Conservation (phyloP, 2,113 vertebrate genomes). For the Hemiprocne comata region DNA sequence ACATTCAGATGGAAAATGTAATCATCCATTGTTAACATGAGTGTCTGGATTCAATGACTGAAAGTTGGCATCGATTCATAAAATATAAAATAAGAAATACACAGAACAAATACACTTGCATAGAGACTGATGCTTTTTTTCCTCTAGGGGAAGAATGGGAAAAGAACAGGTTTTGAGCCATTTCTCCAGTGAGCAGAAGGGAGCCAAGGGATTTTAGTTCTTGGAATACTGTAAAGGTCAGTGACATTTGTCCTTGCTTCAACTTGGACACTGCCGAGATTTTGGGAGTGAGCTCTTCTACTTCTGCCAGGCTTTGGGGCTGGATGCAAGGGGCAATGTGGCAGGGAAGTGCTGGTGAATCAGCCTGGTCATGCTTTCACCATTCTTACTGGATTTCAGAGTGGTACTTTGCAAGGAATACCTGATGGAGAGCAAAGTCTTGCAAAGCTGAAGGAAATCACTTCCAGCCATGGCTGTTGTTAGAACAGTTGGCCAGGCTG, state of each 20-base stretch:
- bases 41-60: conserved; percentile 45
- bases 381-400: background rate
- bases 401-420: background rate
- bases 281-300: background rate
- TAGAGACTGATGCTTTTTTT: background rate
- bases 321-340: background rate
- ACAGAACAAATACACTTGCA: background rate
- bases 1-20: conserved; percentile 13
- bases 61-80: background rate
- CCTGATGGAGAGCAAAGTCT: background rate
- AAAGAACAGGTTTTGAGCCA: conserved; percentile 14
- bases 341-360: background rate
- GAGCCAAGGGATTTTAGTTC: background rate
- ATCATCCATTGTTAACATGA: conserved; percentile 9
- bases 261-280: background rate
- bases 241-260: background rate
- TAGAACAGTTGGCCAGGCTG: background rate
- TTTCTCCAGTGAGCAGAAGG: background rate
- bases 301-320: background rate
- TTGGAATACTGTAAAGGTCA: conserved; percentile 2
- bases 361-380: background rate
- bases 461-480: background rate
- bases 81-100: conserved; percentile 38
- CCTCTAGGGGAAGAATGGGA: background rate
- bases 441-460: background rate